Evolutionary conservation across 1,140 invertebrate species (phyloP), one percentile per base, ranked within the genome.

Genomic region (Bombus confusus): DNA sequence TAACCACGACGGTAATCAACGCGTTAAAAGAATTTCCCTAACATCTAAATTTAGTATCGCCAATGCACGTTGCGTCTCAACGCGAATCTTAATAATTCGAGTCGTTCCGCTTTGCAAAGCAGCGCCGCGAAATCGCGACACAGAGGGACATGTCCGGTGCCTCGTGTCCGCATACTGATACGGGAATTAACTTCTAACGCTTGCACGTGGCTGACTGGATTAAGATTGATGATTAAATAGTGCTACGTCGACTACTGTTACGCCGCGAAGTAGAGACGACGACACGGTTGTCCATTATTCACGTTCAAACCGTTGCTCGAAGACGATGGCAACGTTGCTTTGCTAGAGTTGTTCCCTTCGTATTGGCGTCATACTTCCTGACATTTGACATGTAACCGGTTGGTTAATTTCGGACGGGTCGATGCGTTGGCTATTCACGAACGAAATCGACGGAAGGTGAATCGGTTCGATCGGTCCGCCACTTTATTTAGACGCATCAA

Each of bases 391-490:
- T 74, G 13, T 64, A 64, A 59, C 64, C 37, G n/a, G 43, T 10
- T 47, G 75, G 64, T 88, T 89, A 86, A 82, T 85, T 88, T 88
- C 72, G 41, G 41, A 78, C 34, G 31, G 81, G 75, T 86, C 59
- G 75, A 68, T 28, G 78, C 59, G 68, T 52, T 79, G 52, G 62
- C 37, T 73, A 87, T 81, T 88, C 69, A 39, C 39, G 37, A n/a
- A 66, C 37, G 31, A 66, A 72, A 59, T 75, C 47, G 64, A 85
- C 80, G 62, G 28, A 77, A 37, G n/a, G 68, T 34, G 37, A 25
- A 57, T 15, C 37, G 37, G 37, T 75, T n/a, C 75, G 75, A 78
- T 78, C 75, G 28, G 37, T 66, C 34, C 18, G 43, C 18, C 37
- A 43, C 34, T 77, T 87, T 88, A 59, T 86, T 57, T 47, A 57